phyloP scores from a whole-genome alignment of 2,888 invertebrate species.

The Chesias legatella region DNA sequence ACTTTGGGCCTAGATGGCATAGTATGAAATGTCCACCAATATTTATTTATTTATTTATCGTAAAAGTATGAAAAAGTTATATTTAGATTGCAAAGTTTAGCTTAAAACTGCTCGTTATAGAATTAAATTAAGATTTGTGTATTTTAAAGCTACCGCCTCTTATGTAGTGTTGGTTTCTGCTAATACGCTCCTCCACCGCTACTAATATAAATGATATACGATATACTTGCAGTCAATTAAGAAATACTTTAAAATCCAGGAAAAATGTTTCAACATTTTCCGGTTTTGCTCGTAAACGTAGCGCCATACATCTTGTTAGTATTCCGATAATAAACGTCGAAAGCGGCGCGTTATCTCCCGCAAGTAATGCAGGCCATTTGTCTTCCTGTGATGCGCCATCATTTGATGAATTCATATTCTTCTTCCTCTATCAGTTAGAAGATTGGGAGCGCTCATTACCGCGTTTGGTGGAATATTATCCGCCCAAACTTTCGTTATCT shows the following conservation, averaged over 20 bases:
- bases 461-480: slow-evolving; percentile 3
- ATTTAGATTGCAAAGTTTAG: no score
- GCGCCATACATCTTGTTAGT: slow-evolving; percentile 49
- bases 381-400: slow-evolving; percentile 55
- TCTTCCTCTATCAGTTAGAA: slow-evolving; percentile 53
- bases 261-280: slow-evolving; percentile 9
- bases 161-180: no score
- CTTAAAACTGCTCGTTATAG: no score
- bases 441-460: slow-evolving; percentile 9
- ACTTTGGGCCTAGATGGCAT: no score
- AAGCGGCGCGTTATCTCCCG: slow-evolving; percentile 58
- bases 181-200: no score
- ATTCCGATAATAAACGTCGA: slow-evolving; percentile 60
- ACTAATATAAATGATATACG: no score
- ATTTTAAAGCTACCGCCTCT: no score
- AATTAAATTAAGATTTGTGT: no score
- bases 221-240: background rate
- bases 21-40: no score
- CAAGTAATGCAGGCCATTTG: slow-evolving; percentile 64
- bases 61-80: no score
- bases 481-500: background rate
- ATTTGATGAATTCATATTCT: slow-evolving; percentile 51
- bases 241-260: background rate
- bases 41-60: no score
- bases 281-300: slow-evolving; percentile 20